Conservation (phyloP, 2,888 invertebrate genomes). For the Polydrusus tereticollis region DNA sequence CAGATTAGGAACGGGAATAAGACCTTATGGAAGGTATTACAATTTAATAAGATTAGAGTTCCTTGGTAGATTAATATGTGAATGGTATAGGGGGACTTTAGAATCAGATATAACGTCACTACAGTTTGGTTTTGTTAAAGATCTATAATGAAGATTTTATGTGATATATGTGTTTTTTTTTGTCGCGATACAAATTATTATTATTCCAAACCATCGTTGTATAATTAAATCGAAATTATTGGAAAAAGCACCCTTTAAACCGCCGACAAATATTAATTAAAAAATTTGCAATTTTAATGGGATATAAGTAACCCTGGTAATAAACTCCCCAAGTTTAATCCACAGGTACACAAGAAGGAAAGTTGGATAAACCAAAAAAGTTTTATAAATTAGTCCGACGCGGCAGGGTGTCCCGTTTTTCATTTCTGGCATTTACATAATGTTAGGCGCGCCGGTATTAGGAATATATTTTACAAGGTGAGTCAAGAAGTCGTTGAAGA, state of each 20-base stretch:
- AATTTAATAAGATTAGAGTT: constrained; percentile 64
- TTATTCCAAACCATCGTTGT: not conserved
- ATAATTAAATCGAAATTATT: constrained; percentile 5
- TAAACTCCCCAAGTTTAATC: constrained; percentile 50
- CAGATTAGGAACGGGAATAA: constrained; percentile 66
- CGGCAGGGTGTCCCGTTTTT: constrained; percentile 61
- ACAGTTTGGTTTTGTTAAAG: not conserved
- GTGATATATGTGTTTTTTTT: too few relatives aligned
- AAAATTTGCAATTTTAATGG: constrained; percentile 42
- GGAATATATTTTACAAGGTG: constrained; percentile 54
- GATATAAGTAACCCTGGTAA: constrained; percentile 45
- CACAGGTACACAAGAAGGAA: constrained; percentile 56
- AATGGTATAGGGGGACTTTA: not conserved
- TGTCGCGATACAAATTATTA: not conserved
- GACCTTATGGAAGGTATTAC: constrained; percentile 65
- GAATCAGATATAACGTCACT: not conserved
- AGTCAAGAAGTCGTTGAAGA: not conserved
- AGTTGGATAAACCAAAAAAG: constrained; percentile 55
- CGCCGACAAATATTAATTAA: constrained; percentile 11
- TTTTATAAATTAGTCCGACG: constrained; percentile 58
- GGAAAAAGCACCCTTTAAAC: constrained; percentile 7
- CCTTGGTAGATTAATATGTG: constrained; percentile 51
- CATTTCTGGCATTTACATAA: constrained; percentile 61
- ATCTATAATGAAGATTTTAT: too few relatives aligned
- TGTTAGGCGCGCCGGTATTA: constrained; percentile 55